A percentile compares a stretch with the other conserved stretches of the same genome.
Evolutionary conservation across 2,888 invertebrate genomes (phyloP).

Genomic region (Drosophila mimica): DNA sequence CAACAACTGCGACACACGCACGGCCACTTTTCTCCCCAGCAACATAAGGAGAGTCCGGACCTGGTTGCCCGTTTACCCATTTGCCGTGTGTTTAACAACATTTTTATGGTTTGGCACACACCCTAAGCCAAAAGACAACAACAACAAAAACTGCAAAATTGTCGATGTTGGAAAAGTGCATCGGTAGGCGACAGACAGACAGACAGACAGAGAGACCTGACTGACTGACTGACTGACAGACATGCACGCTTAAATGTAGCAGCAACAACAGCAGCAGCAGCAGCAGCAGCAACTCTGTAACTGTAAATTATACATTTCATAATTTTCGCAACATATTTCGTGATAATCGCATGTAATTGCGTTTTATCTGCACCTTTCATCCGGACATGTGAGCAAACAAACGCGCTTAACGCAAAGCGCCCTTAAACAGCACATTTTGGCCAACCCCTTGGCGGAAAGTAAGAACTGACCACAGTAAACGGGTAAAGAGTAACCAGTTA

Average conservation of each 20-base stretch:
- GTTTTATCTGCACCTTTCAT: slow-evolving; percentile 84
- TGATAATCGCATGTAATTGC: slow-evolving; percentile 84
- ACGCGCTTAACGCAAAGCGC: slow-evolving; percentile 64
- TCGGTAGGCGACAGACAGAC: slow-evolving; percentile 29
- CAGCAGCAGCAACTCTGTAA: slow-evolving; percentile 61
- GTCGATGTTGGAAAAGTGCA: slow-evolving; percentile 59
- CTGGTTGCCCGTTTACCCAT: slow-evolving; percentile 4
- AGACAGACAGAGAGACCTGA: not conserved
- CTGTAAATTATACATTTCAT: slow-evolving; percentile 84
- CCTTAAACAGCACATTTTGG: slow-evolving; percentile 41
- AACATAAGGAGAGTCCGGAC: slow-evolving; percentile 2
- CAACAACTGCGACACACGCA: slow-evolving; percentile 69
- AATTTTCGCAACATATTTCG: slow-evolving; percentile 81
- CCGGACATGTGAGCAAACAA: slow-evolving; percentile 83
- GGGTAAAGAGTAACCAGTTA: slow-evolving; percentile 23
- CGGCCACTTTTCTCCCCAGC: slow-evolving; percentile 61
- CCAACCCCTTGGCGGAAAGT: slow-evolving; percentile 38
- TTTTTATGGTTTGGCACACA: slow-evolving; percentile 84
- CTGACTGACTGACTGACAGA: slow-evolving; percentile 18
- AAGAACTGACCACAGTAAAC: slow-evolving; percentile 48
- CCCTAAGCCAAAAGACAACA: slow-evolving; percentile 65
- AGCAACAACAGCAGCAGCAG: slow-evolving; percentile 7
- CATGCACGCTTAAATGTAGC: slow-evolving; percentile 20
- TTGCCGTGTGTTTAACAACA: slow-evolving; percentile 80
- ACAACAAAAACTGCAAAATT: slow-evolving; percentile 41